phyloP scores from a whole-genome alignment of 2,888 invertebrate genomes.

The Patella caerulea region DNA sequence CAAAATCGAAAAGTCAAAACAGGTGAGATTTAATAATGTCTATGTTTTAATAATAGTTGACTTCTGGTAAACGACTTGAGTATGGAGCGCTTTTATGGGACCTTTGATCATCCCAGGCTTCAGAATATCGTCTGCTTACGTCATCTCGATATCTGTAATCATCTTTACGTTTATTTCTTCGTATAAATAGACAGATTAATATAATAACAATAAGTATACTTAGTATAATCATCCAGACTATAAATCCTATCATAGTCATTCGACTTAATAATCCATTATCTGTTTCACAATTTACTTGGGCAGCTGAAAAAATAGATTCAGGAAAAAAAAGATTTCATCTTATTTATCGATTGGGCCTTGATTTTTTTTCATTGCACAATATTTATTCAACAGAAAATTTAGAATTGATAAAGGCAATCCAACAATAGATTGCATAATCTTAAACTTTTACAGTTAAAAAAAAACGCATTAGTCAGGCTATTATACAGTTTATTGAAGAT shows the following conservation, averaged over 20 bases:
- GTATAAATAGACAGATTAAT: slow-evolving; percentile 13
- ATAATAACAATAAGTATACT: slow-evolving; percentile 7
- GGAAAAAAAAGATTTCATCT: too few species aligned
- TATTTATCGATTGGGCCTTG: too few species aligned
- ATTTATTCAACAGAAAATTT: too few species aligned
- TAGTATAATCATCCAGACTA: slow-evolving; percentile 22
- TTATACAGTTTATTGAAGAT: too few species aligned
- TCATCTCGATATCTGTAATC: slow-evolving; percentile 12
- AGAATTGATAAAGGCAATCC: too few species aligned
- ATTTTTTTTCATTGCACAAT: too few species aligned
- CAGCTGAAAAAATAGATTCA: neutral
- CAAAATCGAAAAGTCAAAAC: too few species aligned
- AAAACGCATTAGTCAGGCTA: too few species aligned
- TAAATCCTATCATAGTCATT: slow-evolving; percentile 18
- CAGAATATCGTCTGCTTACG: neutral
- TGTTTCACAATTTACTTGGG: slow-evolving; percentile 12
- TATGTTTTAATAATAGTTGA: slow-evolving; percentile 2
- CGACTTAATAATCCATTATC: slow-evolving; percentile 12
- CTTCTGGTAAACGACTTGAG: neutral
- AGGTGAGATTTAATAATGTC: too few species aligned
- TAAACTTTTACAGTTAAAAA: too few species aligned
- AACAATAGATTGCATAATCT: too few species aligned
- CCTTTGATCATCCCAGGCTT: slow-evolving; percentile 1
- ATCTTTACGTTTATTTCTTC: neutral
- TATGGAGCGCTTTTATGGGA: slow-evolving; percentile 7